phyloP scores from a whole-genome alignment of 2,113 vertebrate genomes.

The Barnardius zonarius region DNA sequence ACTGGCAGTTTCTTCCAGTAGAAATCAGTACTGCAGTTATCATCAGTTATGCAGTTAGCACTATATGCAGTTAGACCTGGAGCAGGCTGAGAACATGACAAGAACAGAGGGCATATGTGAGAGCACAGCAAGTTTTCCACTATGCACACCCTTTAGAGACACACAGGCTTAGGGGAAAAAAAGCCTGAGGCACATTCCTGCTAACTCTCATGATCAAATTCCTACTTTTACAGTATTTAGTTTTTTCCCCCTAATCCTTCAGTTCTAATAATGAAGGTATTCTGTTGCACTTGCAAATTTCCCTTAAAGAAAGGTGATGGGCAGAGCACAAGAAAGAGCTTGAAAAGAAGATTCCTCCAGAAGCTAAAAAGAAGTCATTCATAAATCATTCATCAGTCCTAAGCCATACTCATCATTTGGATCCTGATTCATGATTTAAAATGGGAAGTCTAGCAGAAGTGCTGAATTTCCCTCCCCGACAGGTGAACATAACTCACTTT shows the following conservation, averaged over 20 bases:
- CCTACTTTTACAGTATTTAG: background rate
- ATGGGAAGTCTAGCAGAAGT: conserved; percentile 5
- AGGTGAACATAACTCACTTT: conserved; percentile 15
- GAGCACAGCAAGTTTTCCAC: background rate
- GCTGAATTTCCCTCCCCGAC: background rate
- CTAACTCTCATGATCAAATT: background rate
- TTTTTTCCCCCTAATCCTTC: background rate
- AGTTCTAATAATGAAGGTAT: background rate
- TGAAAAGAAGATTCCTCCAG: background rate
- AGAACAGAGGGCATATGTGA: background rate
- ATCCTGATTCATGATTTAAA: background rate
- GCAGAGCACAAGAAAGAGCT: background rate
- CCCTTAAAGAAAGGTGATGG: background rate
- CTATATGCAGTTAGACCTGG: background rate
- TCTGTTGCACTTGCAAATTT: conserved; percentile 12
- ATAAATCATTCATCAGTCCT: conserved; percentile 32
- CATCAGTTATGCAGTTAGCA: background rate
- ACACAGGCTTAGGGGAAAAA: accelerated
- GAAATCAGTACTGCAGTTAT: background rate
- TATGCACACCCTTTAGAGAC: background rate
- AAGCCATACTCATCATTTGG: background rate
- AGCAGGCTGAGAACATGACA: accelerated
- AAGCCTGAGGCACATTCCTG: background rate
- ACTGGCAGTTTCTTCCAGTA: background rate
- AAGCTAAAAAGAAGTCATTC: conserved; percentile 11